Percentiles rank a stretch among this genome's conserved stretches.
These are phyloP conservation scores for Deilephila porcellus DNA, from an alignment of 2,888 invertebrate species.

Conservation along the genomic window DNA sequence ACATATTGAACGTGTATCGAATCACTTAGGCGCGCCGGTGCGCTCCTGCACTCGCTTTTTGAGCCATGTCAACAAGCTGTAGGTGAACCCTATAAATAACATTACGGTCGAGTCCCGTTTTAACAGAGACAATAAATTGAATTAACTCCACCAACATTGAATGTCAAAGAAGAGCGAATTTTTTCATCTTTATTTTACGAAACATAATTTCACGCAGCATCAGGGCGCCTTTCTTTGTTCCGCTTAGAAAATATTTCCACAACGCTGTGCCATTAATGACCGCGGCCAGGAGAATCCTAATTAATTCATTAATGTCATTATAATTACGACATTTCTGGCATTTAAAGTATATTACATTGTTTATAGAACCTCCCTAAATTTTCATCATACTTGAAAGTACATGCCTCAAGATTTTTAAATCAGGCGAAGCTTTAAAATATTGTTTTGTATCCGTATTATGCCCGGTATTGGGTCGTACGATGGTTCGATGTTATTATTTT, in stretches of 20 bases:
- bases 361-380: neutral
- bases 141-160: conserved; percentile 78
- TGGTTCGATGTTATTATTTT: too few species aligned
- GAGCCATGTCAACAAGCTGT: conserved; percentile 75
- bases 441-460: too few species aligned
- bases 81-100: conserved; percentile 80
- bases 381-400: neutral
- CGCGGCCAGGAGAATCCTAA: conserved; percentile 67
- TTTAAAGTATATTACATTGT: conserved; percentile 65
- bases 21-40: conserved; percentile 79
- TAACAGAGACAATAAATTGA: conserved; percentile 82
- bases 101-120: conserved; percentile 77
- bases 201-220: conserved; percentile 76
- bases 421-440: neutral
- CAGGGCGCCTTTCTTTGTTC: conserved; percentile 66
- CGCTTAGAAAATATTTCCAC: conserved; percentile 72
- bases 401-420: neutral
- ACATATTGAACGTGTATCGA: conserved; percentile 84
- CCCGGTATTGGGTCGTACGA: too few species aligned
- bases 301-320: conserved; percentile 77
- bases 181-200: conserved; percentile 71
- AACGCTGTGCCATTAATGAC: conserved; percentile 64
- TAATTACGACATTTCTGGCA: conserved; percentile 68
- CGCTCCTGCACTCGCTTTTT: conserved; percentile 78
- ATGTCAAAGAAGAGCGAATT: conserved; percentile 75